Conservation (phyloP, 1,140 invertebrate species). For the Pemphigus obesinymphae region DNA sequence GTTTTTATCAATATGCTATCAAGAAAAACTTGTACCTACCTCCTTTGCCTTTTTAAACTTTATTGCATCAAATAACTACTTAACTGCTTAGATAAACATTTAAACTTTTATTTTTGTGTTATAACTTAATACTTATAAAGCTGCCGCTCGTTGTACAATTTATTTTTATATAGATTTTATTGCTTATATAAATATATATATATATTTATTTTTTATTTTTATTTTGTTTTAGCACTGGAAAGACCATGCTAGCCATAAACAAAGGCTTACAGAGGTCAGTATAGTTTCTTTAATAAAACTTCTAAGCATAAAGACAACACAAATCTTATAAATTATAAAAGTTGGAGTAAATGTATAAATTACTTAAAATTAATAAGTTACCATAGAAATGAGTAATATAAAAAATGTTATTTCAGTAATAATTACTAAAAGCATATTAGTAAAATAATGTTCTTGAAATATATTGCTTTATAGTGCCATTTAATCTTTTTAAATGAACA, state of each 20-base stretch:
- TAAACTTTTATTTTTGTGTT: background rate
- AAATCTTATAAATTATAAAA: background rate
- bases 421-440: background rate
- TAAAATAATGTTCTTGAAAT: background rate
- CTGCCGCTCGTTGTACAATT: conserved; percentile 28
- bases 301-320: background rate
- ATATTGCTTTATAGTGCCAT: background rate
- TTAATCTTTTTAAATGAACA: background rate
- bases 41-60: background rate
- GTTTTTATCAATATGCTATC: background rate
- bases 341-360: background rate
- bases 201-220: conserved; percentile 55
- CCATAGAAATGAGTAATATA: background rate
- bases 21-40: background rate
- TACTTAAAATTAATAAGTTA: background rate
- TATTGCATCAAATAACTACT: conserved; percentile 3
- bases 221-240: conserved; percentile 68
- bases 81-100: background rate
- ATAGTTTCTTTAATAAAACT: conserved; percentile 46
- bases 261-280: conserved; percentile 82
- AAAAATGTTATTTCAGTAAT: background rate
- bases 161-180: conserved; percentile 4
- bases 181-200: conserved; percentile 21
- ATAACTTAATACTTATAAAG: background rate
- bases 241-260: conserved; percentile 81